Conservation (phyloP, 1,140 invertebrate species). For the Lordiphosa mommai region DNA sequence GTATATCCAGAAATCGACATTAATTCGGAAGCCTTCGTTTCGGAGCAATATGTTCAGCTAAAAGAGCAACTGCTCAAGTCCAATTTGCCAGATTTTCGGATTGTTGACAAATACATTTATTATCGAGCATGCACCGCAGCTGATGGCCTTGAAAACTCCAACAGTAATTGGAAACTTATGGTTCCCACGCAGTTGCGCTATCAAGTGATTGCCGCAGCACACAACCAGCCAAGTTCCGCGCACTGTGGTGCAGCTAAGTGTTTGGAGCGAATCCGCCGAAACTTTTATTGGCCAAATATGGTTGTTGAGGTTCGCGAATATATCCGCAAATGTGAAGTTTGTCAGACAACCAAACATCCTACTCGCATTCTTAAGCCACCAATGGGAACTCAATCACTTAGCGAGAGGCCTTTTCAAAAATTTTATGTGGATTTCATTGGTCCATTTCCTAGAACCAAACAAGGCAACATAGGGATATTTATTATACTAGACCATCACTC, state of each 20-base stretch:
- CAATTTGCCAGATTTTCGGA: not conserved
- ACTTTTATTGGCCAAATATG: constrained; percentile 9
- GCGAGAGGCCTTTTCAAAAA: not conserved
- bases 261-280: not conserved
- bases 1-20: not conserved
- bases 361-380: not conserved
- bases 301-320: not conserved
- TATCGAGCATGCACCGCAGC: not conserved
- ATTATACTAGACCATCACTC: not conserved
- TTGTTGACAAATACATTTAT: not conserved
- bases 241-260: constrained; percentile 1
- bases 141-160: not conserved
- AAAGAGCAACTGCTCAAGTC: not conserved
- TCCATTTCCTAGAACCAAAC: not conserved
- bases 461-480: not conserved
- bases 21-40: not conserved
- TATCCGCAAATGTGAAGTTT: not conserved
- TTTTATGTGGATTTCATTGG: not conserved
- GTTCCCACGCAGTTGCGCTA: not conserved
- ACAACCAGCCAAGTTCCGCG: no score
- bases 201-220: no score
- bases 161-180: constrained; percentile 1
- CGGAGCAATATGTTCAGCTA: not conserved
- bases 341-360: not conserved
- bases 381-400: not conserved